Evolutionary conservation across 2,113 vertebrate species (phyloP).

Genomic region (Oplegnathus fasciatus): DNA sequence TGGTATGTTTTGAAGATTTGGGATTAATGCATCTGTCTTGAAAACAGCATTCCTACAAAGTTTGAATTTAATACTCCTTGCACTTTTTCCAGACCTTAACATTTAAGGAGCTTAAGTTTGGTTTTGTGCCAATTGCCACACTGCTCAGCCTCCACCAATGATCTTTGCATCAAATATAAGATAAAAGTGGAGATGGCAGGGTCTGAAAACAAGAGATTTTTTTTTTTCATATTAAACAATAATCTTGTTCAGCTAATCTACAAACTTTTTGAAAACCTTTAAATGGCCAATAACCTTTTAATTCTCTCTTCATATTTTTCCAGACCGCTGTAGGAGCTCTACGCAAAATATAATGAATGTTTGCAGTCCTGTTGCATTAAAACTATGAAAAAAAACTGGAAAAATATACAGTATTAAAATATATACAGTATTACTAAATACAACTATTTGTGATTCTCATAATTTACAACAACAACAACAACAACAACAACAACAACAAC

Average conservation of each 20-base stretch:
- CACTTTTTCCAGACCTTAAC: not conserved
- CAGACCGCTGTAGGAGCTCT: not conserved
- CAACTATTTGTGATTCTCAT: no score
- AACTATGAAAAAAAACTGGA: no score
- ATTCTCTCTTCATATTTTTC: not conserved
- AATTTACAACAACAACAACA: no score
- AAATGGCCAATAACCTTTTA: no score
- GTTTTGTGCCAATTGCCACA: not conserved
- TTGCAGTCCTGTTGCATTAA: no score
- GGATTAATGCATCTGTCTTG: not conserved
- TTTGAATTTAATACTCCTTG: not conserved
- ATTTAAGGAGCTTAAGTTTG: not conserved
- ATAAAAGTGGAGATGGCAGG: not conserved
- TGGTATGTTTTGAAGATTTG: conserved; percentile 5
- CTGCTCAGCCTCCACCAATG: accelerated
- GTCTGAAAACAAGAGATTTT: not conserved
- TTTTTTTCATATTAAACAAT: no score
- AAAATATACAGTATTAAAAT: not conserved
- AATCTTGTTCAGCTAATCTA: no score
- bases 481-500: no score
- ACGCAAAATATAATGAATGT: no score
- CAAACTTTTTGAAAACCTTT: no score
- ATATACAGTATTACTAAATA: not conserved
- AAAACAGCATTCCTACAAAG: not conserved
- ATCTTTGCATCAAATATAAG: not conserved